Evolutionary conservation across 2,888 invertebrate genomes (phyloP), one percentile per base, ranked within the genome.

Genomic region (Mimumesa dahlbomi): DNA sequence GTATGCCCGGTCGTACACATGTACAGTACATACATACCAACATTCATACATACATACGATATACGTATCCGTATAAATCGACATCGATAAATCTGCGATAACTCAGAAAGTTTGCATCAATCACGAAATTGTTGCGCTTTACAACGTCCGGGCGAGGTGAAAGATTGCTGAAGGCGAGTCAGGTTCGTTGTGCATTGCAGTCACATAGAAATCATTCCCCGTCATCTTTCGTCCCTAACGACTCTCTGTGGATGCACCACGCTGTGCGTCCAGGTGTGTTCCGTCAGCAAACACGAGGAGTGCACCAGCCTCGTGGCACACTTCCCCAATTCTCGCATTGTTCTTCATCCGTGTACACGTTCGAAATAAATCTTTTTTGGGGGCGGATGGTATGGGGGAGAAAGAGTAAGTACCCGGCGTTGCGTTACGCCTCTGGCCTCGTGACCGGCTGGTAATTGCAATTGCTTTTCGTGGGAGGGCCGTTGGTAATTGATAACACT

Each of bases 281-380:
- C 34, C 56, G 46, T 36, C 62, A 45, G 52, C 61, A 38, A 66
- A 53, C 57, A 65, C 49, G 66, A 46, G 43, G 50, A 56, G 71
- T 45, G 40, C 40, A 34, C 58, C 73, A 40, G 66, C 66, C 69
- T 69, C 73, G 75, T 84, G 85, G 77, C 85, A 84, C 83, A 85
- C 85, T 85, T 85, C 82, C 83, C 85, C 81, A 85, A 84, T 85
- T 85, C 84, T 81, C 73, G 74, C 62, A 80, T 84, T 84, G 84
- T 85, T 83, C 80, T 80, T 79, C 73, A 75, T 77, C 73, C 73
- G 79, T 68, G 64, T 63, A 31, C 57, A 62, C 48, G 73, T 62
- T 63, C 61, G 72, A 79, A 72, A 79, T 77, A 74, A 79, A 79
- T 76, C 56, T 57, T 54, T n/a, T n/a, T 34, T 9, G 50, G 52